Evolutionary conservation across 2,113 vertebrate species (phyloP).

Genomic region (Serilophus lunatus): DNA sequence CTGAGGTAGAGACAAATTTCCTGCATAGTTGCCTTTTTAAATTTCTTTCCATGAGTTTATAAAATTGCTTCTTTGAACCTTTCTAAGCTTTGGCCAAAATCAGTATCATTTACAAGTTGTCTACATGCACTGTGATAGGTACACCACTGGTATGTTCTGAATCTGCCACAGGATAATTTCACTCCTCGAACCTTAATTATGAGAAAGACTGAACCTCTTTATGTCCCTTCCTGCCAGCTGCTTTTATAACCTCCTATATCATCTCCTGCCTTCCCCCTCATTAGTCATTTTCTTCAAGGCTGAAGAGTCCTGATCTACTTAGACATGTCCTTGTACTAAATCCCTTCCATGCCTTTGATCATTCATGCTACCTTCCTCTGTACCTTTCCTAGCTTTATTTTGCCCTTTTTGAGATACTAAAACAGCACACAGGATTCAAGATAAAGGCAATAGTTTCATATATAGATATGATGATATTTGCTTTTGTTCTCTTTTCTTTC

Average conservation of each 20-base stretch:
- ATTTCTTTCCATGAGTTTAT: background rate
- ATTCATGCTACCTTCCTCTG: background rate
- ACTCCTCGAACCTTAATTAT: background rate
- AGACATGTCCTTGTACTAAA: background rate
- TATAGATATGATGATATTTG: background rate
- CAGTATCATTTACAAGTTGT: rapidly evolving
- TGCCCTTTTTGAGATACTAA: background rate
- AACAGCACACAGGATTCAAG: background rate
- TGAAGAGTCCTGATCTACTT: background rate
- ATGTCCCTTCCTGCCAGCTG: background rate
- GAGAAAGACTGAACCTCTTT: background rate
- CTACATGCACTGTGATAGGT: background rate
- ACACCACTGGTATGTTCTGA: background rate
- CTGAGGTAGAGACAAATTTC: background rate
- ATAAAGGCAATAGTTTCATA: slow-evolving; percentile 20
- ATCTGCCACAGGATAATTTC: background rate
- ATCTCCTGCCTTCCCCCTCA: background rate
- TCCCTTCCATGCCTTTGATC: slow-evolving; percentile 11
- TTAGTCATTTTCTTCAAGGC: background rate
- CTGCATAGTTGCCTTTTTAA: background rate
- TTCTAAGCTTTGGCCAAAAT: background rate
- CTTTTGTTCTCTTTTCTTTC: slow-evolving; percentile 28
- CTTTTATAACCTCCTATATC: background rate
- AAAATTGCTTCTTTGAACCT: background rate
- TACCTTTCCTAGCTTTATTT: slow-evolving; percentile 3